Base-by-base conservation (phyloP, 2,888 invertebrate species). In the Dione vanillae region DNA sequence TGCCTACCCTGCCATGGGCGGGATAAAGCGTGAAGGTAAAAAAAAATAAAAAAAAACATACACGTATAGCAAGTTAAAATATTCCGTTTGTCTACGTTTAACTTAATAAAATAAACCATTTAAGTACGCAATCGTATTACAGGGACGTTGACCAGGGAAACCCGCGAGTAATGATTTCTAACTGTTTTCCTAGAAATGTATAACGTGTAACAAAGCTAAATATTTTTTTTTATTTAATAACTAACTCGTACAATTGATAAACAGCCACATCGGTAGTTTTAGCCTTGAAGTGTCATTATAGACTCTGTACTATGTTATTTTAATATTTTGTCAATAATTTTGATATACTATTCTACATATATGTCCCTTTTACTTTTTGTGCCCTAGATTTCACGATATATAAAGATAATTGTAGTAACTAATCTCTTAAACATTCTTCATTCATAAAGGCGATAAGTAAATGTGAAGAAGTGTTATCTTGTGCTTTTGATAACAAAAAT, bases 151-250 rank as follows among this genome's bases (percentile, higher is more conserved):
- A 20, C 64, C 40, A 51, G 58, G 59, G 27, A 59, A 67, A 67
- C 47, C 67, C 67, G 19, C 49, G 47, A 67, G 59, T 67, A 67
- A 72, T 61, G 62, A 67, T 67, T 67, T 67, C 62, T 41, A 43
- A 45, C 37, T n/a, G 12, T 14, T 49, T 64, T 64, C 64, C 64
- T 37, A 64, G 64, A 64, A 64, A 64, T 12, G 2, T 49, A 14
- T 64, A 37, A 8, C 37, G 49, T 19, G 20, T 40, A 40, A 51
- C 14, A 37, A 40, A 40, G 20, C 20, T 14, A 40, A 45, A 20
- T 10, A 0, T 14, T 40, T 64, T 49, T 64, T 49, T 35, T 16
- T 37, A 43, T 43, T 37, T 3, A 49, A 64, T 37, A 35, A 49
- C 35, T 49, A 40, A 37, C 19, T 47, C 19, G 37, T 16, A 64